Percentiles rank a stretch among this genome's conserved stretches.
Conservation (phyloP, 2,113 vertebrate species). For the Cromileptes altivelis region DNA sequence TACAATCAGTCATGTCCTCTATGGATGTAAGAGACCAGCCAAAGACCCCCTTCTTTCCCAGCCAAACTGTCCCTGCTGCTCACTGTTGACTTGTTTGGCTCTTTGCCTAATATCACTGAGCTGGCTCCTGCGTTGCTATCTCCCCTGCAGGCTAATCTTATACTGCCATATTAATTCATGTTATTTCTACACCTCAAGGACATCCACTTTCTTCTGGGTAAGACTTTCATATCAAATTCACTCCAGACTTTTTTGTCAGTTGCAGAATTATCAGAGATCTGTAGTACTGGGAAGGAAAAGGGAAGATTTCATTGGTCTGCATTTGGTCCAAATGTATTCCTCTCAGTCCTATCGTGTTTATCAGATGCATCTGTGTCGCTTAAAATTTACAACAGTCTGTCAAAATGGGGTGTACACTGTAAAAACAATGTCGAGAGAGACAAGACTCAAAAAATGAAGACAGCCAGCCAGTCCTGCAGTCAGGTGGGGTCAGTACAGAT, state of each 20-base stretch:
- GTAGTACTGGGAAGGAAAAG: neutral
- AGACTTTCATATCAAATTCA: neutral
- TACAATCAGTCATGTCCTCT: conserved; percentile 30
- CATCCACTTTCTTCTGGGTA: neutral
- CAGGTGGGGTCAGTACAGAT: too few relatives aligned
- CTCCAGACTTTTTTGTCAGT: neutral
- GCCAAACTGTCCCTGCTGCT: conserved; percentile 28
- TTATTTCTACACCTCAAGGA: conserved; percentile 37
- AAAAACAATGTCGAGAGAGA: too few relatives aligned
- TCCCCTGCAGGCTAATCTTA: conserved; percentile 17
- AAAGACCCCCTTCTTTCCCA: neutral
- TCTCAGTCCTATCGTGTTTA: neutral
- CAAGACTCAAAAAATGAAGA: too few relatives aligned
- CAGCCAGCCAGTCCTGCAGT: too few relatives aligned
- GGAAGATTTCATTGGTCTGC: neutral
- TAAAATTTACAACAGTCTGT: neutral
- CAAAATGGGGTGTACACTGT: too few relatives aligned
- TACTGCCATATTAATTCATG: conserved; percentile 16
- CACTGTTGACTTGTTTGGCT: conserved; percentile 44
- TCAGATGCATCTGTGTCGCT: neutral
- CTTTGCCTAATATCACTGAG: conserved; percentile 35
- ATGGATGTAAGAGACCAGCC: conserved; percentile 21
- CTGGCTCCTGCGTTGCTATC: conserved; percentile 19
- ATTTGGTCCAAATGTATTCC: neutral
- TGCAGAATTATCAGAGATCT: neutral